A percentile compares a stretch with the other conserved stretches of the same genome.
Evolutionary conservation across 2,113 vertebrate genomes (phyloP).

Genomic region (Ancistrus triradiatus): DNA sequence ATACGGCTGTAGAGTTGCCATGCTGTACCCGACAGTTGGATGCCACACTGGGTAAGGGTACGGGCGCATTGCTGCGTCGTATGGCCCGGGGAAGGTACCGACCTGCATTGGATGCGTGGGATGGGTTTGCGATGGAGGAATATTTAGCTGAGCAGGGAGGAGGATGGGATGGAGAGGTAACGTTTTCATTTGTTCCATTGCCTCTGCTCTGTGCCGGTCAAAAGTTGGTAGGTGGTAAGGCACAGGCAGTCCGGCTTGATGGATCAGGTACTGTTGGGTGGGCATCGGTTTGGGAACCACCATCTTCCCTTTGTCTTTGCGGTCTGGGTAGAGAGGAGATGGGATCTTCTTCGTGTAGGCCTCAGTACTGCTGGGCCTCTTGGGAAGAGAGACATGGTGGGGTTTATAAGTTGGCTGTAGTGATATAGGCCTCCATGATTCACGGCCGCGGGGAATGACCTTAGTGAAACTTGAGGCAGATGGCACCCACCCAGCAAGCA

Average conservation of each 20-base stretch:
- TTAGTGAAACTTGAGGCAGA: slow-evolving; percentile 65
- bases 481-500: slow-evolving; percentile 50
- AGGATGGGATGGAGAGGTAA: slow-evolving; percentile 44
- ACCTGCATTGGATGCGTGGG: slow-evolving; percentile 57
- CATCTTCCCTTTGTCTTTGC: slow-evolving; percentile 62
- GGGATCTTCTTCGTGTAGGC: slow-evolving; percentile 48
- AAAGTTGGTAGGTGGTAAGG: slow-evolving; percentile 49
- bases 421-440: slow-evolving; percentile 54
- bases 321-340: slow-evolving; percentile 49
- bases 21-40: slow-evolving; percentile 53
- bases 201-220: slow-evolving; percentile 53
- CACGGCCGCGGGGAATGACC: slow-evolving; percentile 59
- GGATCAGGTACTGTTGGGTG: slow-evolving; percentile 53
- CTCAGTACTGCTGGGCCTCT: slow-evolving; percentile 43
- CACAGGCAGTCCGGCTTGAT: slow-evolving; percentile 34
- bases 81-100: slow-evolving; percentile 48
- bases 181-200: slow-evolving; percentile 42
- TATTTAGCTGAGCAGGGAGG: slow-evolving; percentile 54
- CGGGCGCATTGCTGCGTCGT: slow-evolving; percentile 54
- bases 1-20: slow-evolving; percentile 55
- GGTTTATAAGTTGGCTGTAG: slow-evolving; percentile 52
- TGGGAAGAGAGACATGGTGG: slow-evolving; percentile 28
- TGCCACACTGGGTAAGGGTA: slow-evolving; percentile 58
- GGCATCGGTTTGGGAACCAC: slow-evolving; percentile 52
- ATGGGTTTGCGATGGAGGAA: slow-evolving; percentile 53